These are phyloP conservation scores for Cephus runcator DNA, from an alignment of 2,888 invertebrate species.

Conservation along the genomic window DNA sequence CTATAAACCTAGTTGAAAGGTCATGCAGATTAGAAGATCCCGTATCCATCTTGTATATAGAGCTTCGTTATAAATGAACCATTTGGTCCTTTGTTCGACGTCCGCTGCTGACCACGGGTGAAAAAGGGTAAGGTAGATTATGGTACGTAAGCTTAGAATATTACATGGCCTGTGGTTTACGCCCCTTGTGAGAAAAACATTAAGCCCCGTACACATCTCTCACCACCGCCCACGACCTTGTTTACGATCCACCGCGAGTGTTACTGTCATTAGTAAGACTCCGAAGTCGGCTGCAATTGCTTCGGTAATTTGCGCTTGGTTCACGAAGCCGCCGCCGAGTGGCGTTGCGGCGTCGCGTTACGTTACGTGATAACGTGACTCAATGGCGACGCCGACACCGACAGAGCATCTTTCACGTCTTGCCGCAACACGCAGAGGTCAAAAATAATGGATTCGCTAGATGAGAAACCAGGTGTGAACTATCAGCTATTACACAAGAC, in stretches of 20 bases:
- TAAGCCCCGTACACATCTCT: slow-evolving; percentile 6
- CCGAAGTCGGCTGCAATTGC: slow-evolving; percentile 45
- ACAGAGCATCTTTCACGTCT: background rate
- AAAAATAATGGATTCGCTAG: too few relatives aligned
- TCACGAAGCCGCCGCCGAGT: background rate
- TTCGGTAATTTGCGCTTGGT: slow-evolving; percentile 43
- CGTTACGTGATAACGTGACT: too few relatives aligned
- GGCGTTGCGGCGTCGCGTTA: background rate
- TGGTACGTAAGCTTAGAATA: background rate
- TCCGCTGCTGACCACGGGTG: background rate
- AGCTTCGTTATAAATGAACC: background rate
- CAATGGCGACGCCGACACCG: slow-evolving; percentile 29
- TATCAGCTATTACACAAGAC: too few relatives aligned
- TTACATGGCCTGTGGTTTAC: slow-evolving; percentile 44
- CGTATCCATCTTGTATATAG: background rate
- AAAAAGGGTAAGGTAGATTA: background rate
- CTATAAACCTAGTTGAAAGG: background rate
- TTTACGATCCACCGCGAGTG: slow-evolving; percentile 44
- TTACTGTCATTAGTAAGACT: slow-evolving; percentile 47
- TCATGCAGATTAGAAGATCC: background rate
- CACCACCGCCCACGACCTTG: slow-evolving; percentile 37
- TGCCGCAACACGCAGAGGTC: too few relatives aligned
- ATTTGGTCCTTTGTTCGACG: background rate
- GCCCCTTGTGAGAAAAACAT: slow-evolving; percentile 43
- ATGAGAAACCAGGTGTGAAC: too few relatives aligned